Evolutionary conservation across 2,888 invertebrate genomes (phyloP).

Genomic region (Neria commutata): DNA sequence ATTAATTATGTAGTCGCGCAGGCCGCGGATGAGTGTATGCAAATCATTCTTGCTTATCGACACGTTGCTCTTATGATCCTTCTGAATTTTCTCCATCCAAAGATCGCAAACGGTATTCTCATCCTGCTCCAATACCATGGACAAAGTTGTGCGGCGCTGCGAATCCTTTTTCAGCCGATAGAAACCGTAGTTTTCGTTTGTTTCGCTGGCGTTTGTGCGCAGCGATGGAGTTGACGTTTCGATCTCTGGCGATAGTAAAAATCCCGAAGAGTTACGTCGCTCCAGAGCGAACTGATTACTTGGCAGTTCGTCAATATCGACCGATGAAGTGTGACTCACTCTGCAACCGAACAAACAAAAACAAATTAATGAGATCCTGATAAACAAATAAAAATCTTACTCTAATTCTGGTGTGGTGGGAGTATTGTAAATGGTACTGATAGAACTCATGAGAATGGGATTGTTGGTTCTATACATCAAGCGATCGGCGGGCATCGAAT

Average conservation of each 20-base stretch:
- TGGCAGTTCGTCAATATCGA: slow-evolving; percentile 61
- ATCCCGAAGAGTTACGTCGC: slow-evolving; percentile 82
- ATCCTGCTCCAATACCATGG: slow-evolving; percentile 86
- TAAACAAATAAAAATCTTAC: slow-evolving; percentile 63
- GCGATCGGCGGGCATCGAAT: slow-evolving; percentile 86
- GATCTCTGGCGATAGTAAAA: slow-evolving; percentile 80
- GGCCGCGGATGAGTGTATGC: slow-evolving; percentile 75
- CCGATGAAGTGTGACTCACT: slow-evolving; percentile 47
- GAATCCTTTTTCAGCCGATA: slow-evolving; percentile 97
- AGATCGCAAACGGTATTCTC: slow-evolving; percentile 87
- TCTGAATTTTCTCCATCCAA: slow-evolving; percentile 83
- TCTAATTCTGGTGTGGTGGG: slow-evolving; percentile 75
- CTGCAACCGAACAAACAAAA: slow-evolving; percentile 29
- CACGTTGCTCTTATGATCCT: slow-evolving; percentile 76
- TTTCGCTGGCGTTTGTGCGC: slow-evolving; percentile 63
- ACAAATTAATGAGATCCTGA: not conserved
- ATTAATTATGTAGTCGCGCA: slow-evolving; percentile 85
- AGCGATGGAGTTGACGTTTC: slow-evolving; percentile 63
- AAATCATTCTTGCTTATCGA: slow-evolving; percentile 70
- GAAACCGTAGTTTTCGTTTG: slow-evolving; percentile 80
- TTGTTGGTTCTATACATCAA: slow-evolving; percentile 60
- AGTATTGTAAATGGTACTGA: slow-evolving; percentile 65
- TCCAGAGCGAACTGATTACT: slow-evolving; percentile 63
- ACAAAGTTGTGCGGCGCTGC: slow-evolving; percentile 89
- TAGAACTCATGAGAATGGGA: slow-evolving; percentile 46